phyloP scores from a whole-genome alignment of 2,888 invertebrate species.

The Phaonia tiefii region DNA sequence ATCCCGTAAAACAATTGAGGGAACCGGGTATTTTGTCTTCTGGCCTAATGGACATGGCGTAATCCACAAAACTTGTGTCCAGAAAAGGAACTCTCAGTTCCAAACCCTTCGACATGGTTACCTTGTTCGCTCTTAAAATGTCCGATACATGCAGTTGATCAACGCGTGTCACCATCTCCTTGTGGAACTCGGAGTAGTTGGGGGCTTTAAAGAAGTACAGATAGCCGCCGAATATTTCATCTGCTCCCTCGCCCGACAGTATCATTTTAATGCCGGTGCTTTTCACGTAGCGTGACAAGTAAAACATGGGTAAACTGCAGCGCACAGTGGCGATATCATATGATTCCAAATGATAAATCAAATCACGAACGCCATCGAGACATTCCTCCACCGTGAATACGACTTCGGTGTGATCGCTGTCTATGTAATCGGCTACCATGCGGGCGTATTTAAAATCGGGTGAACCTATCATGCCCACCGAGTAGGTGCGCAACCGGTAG shows the following conservation, averaged over 20 bases:
- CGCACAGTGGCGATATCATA: conserved; percentile 82
- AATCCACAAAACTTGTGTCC: conserved; percentile 91
- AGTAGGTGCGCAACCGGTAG: conserved; percentile 86
- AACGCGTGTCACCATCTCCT: conserved; percentile 87
- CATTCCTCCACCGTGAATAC: conserved; percentile 90
- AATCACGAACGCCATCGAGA: conserved; percentile 86
- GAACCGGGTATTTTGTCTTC: conserved; percentile 85
- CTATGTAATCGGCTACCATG: conserved; percentile 90
- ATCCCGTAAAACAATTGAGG: conserved; percentile 73
- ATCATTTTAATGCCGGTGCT: conserved; percentile 93
- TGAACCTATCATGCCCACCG: conserved; percentile 94
- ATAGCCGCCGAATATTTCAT: conserved; percentile 96
- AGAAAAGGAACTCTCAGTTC: conserved; percentile 94
- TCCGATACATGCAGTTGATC: conserved; percentile 90
- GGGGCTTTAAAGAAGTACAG: conserved; percentile 97
- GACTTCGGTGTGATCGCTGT: conserved; percentile 95
- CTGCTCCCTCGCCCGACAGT: conserved; percentile 96
- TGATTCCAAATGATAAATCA: conserved; percentile 93
- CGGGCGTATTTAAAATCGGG: conserved; percentile 94
- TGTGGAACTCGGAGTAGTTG: conserved; percentile 85
- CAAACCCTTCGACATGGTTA: conserved; percentile 87
- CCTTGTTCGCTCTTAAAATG: conserved; percentile 90
- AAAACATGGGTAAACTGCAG: conserved; percentile 85
- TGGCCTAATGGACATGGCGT: conserved; percentile 87
- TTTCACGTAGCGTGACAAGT: conserved; percentile 90